A percentile compares a stretch with the other conserved stretches of the same genome.
Evolutionary conservation across 2,113 vertebrate genomes (phyloP).

Genomic region (Hippopotamus amphibius): DNA sequence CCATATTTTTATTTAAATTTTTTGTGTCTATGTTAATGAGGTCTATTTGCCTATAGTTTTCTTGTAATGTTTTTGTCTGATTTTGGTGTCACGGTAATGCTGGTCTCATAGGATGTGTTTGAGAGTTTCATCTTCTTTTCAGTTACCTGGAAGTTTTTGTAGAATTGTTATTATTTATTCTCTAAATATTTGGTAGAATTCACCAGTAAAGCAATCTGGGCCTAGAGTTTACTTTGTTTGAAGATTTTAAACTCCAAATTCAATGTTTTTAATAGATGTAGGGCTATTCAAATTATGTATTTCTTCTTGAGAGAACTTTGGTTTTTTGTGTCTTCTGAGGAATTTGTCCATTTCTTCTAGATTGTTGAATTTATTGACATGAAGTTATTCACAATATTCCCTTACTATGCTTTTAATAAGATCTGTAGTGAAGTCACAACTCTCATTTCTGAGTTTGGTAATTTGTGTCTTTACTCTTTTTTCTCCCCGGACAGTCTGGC

Average conservation of each 20-base stretch:
- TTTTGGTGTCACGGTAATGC: neutral
- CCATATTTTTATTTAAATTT: neutral
- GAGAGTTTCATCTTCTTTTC: slow-evolving; percentile 22
- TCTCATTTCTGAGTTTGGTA: neutral
- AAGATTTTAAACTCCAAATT: slow-evolving; percentile 28
- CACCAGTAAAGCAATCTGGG: neutral
- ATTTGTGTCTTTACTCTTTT: neutral
- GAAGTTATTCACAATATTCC: neutral
- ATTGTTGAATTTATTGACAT: slow-evolving; percentile 20
- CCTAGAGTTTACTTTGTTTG: neutral
- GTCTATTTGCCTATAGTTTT: neutral
- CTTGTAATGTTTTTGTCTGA: neutral
- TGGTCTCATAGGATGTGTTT: neutral
- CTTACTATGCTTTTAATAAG: neutral
- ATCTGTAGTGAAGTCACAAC: neutral
- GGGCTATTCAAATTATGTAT: neutral
- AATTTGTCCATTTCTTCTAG: neutral
- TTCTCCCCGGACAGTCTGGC: neutral
- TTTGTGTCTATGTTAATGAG: neutral
- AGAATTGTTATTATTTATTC: neutral
- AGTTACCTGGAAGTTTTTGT: neutral
- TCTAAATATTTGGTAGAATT: slow-evolving; percentile 14
- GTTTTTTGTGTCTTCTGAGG: neutral
- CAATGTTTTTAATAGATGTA: neutral
- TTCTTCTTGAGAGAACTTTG: slow-evolving; percentile 2